Conservation (phyloP, 2,888 invertebrate genomes). For the Cantharis nigra region DNA sequence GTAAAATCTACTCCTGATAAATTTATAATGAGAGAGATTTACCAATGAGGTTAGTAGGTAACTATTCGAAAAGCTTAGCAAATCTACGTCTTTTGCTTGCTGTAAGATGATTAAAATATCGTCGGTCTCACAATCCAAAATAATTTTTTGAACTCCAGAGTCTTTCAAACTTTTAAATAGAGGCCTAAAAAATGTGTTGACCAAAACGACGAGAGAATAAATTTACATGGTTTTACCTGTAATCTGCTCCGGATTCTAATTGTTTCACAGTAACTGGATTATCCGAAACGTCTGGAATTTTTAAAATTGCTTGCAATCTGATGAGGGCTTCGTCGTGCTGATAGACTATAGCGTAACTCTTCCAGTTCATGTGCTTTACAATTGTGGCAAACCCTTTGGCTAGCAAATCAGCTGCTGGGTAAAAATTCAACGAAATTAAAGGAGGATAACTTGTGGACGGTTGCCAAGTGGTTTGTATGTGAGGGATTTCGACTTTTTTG, state of each 20-base stretch:
- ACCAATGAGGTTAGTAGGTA: conserved; percentile 68
- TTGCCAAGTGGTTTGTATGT: conserved; percentile 78
- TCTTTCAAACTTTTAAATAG: conserved; percentile 76
- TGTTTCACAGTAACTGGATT: conserved; percentile 68
- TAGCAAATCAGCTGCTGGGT: conserved; percentile 70
- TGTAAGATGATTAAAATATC: conserved; percentile 60
- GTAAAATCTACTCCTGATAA: background rate
- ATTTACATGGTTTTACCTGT: conserved; percentile 31
- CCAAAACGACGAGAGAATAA: background rate
- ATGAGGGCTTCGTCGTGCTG: conserved; percentile 76
- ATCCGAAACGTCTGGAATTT: conserved; percentile 65
- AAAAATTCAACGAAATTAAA: conserved; percentile 63
- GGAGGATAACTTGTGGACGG: conserved; percentile 45
- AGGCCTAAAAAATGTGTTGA: conserved; percentile 57
- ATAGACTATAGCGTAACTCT: conserved; percentile 76
- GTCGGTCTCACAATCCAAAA: conserved; percentile 75
- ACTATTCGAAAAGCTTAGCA: conserved; percentile 73
- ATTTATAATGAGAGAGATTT: conserved; percentile 13
- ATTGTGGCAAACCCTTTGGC: conserved; percentile 70
- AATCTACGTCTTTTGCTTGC: conserved; percentile 81
- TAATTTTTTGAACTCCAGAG: conserved; percentile 72
- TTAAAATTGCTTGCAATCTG: conserved; percentile 78
- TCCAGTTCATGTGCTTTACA: conserved; percentile 74
- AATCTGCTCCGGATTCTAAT: conserved; percentile 54
- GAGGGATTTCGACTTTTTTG: conserved; percentile 83